Evolutionary conservation across 2,113 vertebrate genomes (phyloP), one percentile per base, ranked within the genome.

Genomic region (Bothrops jararaca): DNA sequence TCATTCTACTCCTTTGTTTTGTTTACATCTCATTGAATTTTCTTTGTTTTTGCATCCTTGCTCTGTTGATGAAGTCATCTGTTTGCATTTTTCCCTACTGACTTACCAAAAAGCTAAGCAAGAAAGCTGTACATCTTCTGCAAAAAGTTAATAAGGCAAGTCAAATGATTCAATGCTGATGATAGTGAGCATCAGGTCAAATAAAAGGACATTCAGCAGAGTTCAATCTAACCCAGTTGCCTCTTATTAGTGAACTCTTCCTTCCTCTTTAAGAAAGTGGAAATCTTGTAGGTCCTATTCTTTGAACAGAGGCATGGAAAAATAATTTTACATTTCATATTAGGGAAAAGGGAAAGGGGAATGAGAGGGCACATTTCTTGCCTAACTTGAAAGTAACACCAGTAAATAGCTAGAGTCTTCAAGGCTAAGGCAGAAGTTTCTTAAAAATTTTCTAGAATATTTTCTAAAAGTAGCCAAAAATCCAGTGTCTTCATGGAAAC

Each of bases 61-160:
- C 60, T 69, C 91, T n/a, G 26, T 56, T 92, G 91, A 92, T 92
- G 91, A 92, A 92, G 91, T 92, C 91, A 89, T 92, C 91, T 92
- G 60, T 92, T 87, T 92, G 50, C 60, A 92, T 92, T 89, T 56
- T 88, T 57, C 52, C 87, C 60, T 9, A 22, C 60, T 92, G 86
- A 92, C 87, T 45, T 89, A 45, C 34, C 22, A n/a, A 92, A 92
- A 74, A 50, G 8, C 50, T 7, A 92, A 60, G 23, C 34, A 52
- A 89, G 50, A 92, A 64, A 56, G 34, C 50, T 56, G 50, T 92
- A 39, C 45, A 52, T 92, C 91, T 92, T 56, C 91, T 39, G 50
- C 58, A 80, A 56, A 56, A 92, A 50, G 91, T 89, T 89, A 92
- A 89, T 80, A 92, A 92, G 52, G 91, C 91, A 92, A 54, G 86